phyloP scores from a whole-genome alignment of 2,797 vertebrate species.

The Lateolabrax maculatus region DNA sequence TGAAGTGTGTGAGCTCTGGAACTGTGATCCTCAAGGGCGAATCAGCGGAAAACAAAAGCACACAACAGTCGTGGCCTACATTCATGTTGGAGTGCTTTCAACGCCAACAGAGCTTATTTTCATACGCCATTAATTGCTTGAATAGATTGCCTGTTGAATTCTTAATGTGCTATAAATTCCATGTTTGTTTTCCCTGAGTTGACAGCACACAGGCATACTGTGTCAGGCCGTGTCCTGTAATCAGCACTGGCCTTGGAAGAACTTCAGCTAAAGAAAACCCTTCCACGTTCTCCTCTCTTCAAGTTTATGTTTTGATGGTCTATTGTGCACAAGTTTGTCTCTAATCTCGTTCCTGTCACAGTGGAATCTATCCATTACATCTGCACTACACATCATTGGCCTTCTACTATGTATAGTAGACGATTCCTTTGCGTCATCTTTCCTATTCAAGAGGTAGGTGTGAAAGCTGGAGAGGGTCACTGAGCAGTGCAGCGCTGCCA shows the following conservation, averaged over 20 bases:
- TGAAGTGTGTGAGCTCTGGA: conserved; percentile 74
- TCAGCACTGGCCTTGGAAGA: conserved; percentile 80
- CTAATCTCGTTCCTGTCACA: conserved; percentile 34
- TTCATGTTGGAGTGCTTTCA: conserved; percentile 83
- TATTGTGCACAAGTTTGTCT: conserved; percentile 60
- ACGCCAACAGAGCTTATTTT: conserved; percentile 86
- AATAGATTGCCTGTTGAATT: conserved; percentile 89
- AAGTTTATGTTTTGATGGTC: conserved; percentile 35
- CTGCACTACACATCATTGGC: conserved; percentile 48
- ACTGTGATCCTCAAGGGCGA: conserved; percentile 83
- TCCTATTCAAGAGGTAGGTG: conserved; percentile 55
- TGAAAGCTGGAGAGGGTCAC: conserved; percentile 79
- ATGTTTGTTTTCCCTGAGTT: conserved; percentile 85
- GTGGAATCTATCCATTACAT: conserved; percentile 44
- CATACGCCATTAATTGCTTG: conserved; percentile 88
- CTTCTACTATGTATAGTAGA: conserved; percentile 40
- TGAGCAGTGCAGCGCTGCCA: conserved; percentile 54
- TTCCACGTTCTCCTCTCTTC: conserved; percentile 34
- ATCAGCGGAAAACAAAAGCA: conserved; percentile 82
- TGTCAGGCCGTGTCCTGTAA: conserved; percentile 79
- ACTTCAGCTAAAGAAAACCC: conserved; percentile 61
- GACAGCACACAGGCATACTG: conserved; percentile 81
- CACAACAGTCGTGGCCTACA: conserved; percentile 83
- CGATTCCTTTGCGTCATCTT: conserved; percentile 64
- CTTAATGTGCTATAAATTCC: conserved; percentile 88